These are phyloP conservation scores for Frankliniella fusca DNA, from an alignment of 2,888 invertebrate genomes.

Conservation along the genomic window DNA sequence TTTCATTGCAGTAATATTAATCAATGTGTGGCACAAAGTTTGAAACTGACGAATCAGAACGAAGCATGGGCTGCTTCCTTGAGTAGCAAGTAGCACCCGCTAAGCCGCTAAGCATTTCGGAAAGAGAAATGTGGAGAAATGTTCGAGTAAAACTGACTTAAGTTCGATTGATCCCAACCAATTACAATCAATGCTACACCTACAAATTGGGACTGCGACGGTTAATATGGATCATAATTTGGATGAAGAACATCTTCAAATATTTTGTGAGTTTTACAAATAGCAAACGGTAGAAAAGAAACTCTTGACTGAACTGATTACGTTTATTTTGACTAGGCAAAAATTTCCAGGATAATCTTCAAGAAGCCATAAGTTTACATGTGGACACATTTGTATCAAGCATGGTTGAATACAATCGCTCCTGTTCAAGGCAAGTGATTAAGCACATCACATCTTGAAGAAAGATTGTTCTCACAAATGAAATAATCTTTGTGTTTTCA, in stretches of 20 bases:
- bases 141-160: too few species aligned
- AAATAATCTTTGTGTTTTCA: neutral
- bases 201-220: too few species aligned
- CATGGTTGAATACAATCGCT: neutral
- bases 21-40: too few species aligned
- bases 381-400: neutral
- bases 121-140: too few species aligned
- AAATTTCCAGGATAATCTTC: neutral
- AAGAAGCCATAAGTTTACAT: neutral
- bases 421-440: neutral
- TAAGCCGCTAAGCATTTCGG: too few species aligned
- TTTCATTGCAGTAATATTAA: too few species aligned
- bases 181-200: too few species aligned
- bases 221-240: neutral
- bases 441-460: neutral
- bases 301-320: neutral
- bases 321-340: neutral
- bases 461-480: neutral
- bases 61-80: too few species aligned
- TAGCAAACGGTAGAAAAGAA: neutral
- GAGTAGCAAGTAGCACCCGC: too few species aligned
- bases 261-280: neutral
- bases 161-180: too few species aligned
- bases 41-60: too few species aligned
- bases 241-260: neutral